Conservation (phyloP, 1,140 invertebrate species). For the Bemisia tabaci region DNA sequence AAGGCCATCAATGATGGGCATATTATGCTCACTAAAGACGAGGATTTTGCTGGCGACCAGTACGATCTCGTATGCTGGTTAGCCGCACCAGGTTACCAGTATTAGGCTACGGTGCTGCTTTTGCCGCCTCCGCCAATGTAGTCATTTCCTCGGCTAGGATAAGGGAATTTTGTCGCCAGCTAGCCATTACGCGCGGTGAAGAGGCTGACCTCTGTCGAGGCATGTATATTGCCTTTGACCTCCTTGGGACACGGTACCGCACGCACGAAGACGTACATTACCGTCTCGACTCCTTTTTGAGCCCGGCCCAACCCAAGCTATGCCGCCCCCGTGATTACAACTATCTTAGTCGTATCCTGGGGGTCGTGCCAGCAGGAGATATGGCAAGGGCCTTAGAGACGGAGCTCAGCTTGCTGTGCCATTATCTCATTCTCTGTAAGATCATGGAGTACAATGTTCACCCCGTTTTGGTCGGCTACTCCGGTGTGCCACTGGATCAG, state of each 20-base stretch:
- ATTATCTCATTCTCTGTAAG: too few relatives aligned
- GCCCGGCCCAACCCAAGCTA: not conserved
- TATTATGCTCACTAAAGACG: not conserved
- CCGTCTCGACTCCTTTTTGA: not conserved
- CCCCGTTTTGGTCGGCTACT: too few relatives aligned
- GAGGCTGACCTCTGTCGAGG: not conserved
- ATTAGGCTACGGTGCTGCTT: not conserved
- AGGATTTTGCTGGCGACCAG: not conserved
- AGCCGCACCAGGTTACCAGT: not conserved
- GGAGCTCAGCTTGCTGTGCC: too few relatives aligned
- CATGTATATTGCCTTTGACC: not conserved
- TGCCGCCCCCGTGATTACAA: not conserved
- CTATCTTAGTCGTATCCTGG: not conserved
- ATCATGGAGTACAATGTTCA: too few relatives aligned
- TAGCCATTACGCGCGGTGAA: not conserved
- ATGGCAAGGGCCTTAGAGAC: too few relatives aligned
- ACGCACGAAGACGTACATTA: not conserved
- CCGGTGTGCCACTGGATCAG: too few relatives aligned
- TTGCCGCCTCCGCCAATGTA: not conserved
- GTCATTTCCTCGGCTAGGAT: not conserved
- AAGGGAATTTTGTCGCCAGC: too few relatives aligned
- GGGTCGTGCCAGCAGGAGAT: too few relatives aligned
- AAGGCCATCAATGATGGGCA: not conserved
- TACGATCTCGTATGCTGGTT: not conserved
- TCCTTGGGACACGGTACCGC: not conserved